Percentiles rank a stretch among this genome's conserved stretches.
These are phyloP conservation scores for Steinernema scapterisci DNA, from an alignment of 2,888 invertebrate species.

Conservation along the genomic window DNA sequence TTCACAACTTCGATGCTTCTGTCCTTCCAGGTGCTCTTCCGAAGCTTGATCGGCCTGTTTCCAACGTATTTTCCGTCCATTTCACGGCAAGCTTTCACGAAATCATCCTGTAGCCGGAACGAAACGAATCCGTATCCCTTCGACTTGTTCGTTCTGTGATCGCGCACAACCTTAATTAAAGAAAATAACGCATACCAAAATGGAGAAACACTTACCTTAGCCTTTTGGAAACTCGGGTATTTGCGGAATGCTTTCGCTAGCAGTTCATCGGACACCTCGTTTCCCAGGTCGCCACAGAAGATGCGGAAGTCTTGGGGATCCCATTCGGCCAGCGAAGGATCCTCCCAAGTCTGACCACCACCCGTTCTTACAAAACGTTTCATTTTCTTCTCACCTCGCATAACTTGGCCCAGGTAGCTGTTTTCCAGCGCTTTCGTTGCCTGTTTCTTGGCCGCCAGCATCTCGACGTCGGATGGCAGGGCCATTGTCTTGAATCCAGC, in stretches of 20 bases:
- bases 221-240: conserved; percentile 85
- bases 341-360: conserved; percentile 83
- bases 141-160: conserved; percentile 94
- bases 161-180: conserved; percentile 78
- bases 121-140: conserved; percentile 99
- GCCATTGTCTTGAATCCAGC: conserved; percentile 40
- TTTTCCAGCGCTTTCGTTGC: conserved; percentile 51
- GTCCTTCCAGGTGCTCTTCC: conserved; percentile 90
- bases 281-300: conserved; percentile 98
- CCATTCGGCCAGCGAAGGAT: conserved; percentile 90
- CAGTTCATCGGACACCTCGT: conserved; percentile 90
- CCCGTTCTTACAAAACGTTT: conserved; percentile 62
- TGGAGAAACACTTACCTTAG: conserved; percentile 72
- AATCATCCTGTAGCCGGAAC: conserved; percentile 79
- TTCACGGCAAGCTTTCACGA: conserved; percentile 97
- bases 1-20: conserved; percentile 88
- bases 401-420: conserved; percentile 53
- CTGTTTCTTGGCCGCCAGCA: conserved; percentile 56
- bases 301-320: conserved; percentile 93
- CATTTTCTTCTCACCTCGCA: conserved; percentile 62
- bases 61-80: conserved; percentile 99
- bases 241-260: conserved; percentile 88
- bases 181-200: neutral
- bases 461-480: conserved; percentile 62
- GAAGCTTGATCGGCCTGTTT: conserved; percentile 92